Conservation (phyloP, 2,797 vertebrate genomes). For the Sciurus carolinensis region DNA sequence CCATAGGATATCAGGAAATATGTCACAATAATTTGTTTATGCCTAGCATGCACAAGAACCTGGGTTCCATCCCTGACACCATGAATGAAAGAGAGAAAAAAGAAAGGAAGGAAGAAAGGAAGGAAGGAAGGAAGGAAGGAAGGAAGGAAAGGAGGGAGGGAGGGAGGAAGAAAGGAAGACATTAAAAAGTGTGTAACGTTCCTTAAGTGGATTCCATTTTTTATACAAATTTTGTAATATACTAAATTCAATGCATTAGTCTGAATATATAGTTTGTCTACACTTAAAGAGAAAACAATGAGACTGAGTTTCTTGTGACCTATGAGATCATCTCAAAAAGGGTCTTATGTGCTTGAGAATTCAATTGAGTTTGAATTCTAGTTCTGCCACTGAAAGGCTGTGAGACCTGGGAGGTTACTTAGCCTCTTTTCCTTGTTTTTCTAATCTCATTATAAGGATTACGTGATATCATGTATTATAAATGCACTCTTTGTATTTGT, state of each 20-base stretch:
- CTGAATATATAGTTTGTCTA: not conserved
- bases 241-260: not conserved
- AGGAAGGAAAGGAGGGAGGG: no score
- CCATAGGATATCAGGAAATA: not conserved
- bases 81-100: no score
- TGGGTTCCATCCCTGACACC: not conserved
- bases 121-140: no score
- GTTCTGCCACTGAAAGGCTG: not conserved
- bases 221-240: not conserved
- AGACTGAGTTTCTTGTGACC: not conserved
- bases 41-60: no score
- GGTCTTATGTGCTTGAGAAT: not conserved
- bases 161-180: not conserved
- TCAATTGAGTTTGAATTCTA: not conserved
- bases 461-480: not conserved
- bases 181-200: not conserved
- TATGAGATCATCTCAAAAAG: constrained; percentile 29
- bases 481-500: not conserved
- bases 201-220: not conserved
- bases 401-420: not conserved
- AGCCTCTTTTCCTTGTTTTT: constrained; percentile 10
- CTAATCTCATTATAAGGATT: constrained; percentile 52
- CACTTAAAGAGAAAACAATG: constrained; percentile 31
- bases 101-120: no score
- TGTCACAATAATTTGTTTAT: not conserved